Percentiles rank a stretch among this genome's conserved stretches.
phyloP scores from a whole-genome alignment of 2,113 vertebrate species.

The Silurus asotus region DNA sequence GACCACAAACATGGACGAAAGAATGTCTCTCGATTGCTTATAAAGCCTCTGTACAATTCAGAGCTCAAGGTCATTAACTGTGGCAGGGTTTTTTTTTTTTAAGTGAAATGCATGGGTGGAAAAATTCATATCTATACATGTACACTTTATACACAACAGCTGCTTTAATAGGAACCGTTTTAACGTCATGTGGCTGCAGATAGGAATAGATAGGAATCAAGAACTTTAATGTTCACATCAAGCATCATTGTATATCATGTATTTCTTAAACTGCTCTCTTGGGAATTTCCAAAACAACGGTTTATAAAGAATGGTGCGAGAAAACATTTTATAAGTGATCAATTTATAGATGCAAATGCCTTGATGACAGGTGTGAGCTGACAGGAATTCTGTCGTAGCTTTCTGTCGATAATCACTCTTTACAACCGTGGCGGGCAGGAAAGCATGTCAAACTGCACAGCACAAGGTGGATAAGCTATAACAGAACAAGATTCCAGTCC shows the following conservation, averaged over 20 bases:
- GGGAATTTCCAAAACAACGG: not conserved
- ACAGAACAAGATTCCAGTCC: not conserved
- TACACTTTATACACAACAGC: not conserved
- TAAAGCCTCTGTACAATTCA: constrained; percentile 3
- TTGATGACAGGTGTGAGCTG: not conserved
- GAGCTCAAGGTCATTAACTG: not conserved
- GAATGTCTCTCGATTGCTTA: constrained; percentile 1
- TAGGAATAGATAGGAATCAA: not conserved
- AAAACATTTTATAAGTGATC: too few species aligned
- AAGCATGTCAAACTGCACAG: not conserved
- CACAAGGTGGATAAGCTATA: not conserved
- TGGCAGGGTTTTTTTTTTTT: not conserved
- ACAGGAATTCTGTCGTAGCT: not conserved
- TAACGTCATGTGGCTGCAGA: not conserved
- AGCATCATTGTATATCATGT: too few species aligned
- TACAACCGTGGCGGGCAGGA: not conserved
- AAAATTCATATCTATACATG: not conserved
- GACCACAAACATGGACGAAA: not conserved
- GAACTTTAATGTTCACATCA: not conserved
- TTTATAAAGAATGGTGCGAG: too few species aligned
- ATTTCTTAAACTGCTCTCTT: not conserved
- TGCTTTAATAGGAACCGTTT: too few species aligned
- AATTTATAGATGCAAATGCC: not conserved
- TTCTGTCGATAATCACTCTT: too few species aligned
- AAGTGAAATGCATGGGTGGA: not conserved